These are phyloP conservation scores for Drosophila neocordata DNA, from an alignment of 1,140 invertebrate species.

Conservation along the genomic window DNA sequence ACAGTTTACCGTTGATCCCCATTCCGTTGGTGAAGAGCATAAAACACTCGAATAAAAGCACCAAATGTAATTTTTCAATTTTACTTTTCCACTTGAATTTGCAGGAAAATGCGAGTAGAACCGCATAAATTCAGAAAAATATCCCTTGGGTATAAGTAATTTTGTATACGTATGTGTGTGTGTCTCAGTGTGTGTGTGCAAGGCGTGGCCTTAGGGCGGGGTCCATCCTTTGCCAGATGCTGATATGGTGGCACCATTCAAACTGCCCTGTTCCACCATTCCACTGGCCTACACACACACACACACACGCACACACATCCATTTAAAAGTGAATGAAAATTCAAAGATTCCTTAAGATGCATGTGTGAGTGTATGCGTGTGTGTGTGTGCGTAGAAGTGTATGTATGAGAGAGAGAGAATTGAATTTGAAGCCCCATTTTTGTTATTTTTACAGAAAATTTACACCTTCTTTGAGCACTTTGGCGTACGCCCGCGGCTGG, in stretches of 20 bases:
- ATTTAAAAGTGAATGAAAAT: slow-evolving; percentile 21
- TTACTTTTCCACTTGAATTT: slow-evolving; percentile 32
- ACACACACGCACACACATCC: not conserved
- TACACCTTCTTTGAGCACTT: slow-evolving; percentile 31
- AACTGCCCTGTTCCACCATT: not conserved
- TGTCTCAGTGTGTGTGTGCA: slow-evolving; percentile 7
- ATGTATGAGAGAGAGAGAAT: slow-evolving; percentile 16
- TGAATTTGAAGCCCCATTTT: slow-evolving; percentile 27
- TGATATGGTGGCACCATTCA: slow-evolving; percentile 9
- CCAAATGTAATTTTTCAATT: slow-evolving; percentile 31
- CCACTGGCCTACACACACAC: not conserved
- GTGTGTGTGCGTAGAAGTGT: slow-evolving; percentile 2
- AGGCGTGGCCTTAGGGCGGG: slow-evolving; percentile 4
- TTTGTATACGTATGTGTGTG: slow-evolving; percentile 3
- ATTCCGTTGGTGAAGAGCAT: slow-evolving; percentile 11
- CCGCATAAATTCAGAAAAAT: slow-evolving; percentile 26
- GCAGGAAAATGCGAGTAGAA: slow-evolving; percentile 24
- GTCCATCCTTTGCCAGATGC: slow-evolving; percentile 13
- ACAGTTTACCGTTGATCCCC: slow-evolving; percentile 2
- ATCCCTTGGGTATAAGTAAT: slow-evolving; percentile 29
- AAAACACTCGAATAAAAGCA: slow-evolving; percentile 23
- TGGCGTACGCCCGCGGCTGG: slow-evolving; percentile 7
- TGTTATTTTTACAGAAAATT: slow-evolving; percentile 28
- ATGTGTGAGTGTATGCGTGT: slow-evolving; percentile 1
- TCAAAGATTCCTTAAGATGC: slow-evolving; percentile 15